Base-by-base conservation (phyloP, 2,797 vertebrate species). In the Manis crassicaudata region DNA sequence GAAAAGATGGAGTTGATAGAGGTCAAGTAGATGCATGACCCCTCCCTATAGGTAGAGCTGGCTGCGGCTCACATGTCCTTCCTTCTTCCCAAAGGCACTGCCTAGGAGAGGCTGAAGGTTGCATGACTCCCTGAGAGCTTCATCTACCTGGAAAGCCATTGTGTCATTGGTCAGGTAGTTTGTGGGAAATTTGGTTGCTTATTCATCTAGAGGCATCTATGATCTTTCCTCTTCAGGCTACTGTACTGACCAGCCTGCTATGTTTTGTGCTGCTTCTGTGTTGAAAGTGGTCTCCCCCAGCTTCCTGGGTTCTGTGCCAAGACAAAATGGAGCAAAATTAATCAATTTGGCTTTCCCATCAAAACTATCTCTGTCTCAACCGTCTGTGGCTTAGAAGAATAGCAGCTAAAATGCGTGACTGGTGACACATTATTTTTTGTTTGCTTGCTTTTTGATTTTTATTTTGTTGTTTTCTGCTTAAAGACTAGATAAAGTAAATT, bases 331-430 rank as follows among this genome's bases (percentile, higher is more conserved):
- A 23, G 58, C 40, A 77, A 90, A 88, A 84, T 88, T 75, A 95
- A 83, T 92, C 43, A 83, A 56, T 3, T 46, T 80, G 32, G 5
- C 77, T 96, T 93, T 88, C 13, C 62, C 20, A 43, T 89, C 46
- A 80, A 87, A 91, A 32, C 68, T 73, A 80, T 40, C 72, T 92
- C 88, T 96, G 83, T 96, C 37, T 86, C 73, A 65, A 8, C 73
- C 82, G 82, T 75, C 97, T 89, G 75, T 92, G 73, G 92, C 10
- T 90, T 32, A 88, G 27, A 83, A 10, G 23, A 88, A 52, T 58
- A 81, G 37, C 50, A 80, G 73, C 23, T 58, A 65, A 91, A 92
- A 81, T 65, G n/a, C 21, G 27, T 60, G 63, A 92, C 60, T 60
- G 46, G 81, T 79, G 27, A 65, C 29, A 20, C 80, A 21, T 29